Evolutionary conservation across 2,888 invertebrate species (phyloP).

Genomic region (Tetanocera ferruginea): DNA sequence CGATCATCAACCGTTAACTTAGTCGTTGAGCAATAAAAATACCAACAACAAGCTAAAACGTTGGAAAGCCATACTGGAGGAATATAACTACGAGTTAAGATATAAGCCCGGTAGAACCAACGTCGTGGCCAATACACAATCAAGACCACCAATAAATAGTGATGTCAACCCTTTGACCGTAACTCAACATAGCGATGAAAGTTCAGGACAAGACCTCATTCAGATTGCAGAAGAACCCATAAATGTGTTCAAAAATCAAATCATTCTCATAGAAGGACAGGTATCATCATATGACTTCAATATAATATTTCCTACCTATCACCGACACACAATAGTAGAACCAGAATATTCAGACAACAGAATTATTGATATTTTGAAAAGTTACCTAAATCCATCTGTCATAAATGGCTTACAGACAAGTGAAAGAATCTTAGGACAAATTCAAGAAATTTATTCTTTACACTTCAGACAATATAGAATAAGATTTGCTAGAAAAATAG

Average conservation of each 20-base stretch:
- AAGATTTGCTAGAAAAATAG: slow-evolving; percentile 11
- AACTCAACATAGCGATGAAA: slow-evolving; percentile 6
- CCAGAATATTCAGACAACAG: not conserved
- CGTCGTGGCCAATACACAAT: no score
- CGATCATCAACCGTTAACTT: slow-evolving; percentile 40
- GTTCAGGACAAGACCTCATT: slow-evolving; percentile 21
- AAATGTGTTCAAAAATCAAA: slow-evolving; percentile 33
- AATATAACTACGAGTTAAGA: no score
- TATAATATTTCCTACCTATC: not conserved
- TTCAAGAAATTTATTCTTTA: not conserved
- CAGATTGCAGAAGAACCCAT: slow-evolving; percentile 18
- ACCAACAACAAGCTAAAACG: slow-evolving; percentile 37
- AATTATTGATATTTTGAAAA: not conserved
- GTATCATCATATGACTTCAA: not conserved
- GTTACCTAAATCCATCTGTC: not conserved
- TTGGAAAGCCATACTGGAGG: slow-evolving; percentile 27
- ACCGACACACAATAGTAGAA: not conserved
- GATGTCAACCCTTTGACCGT: no score
- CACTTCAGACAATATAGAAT: not conserved
- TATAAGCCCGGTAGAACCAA: no score
- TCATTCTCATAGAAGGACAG: not conserved
- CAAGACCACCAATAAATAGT: no score
- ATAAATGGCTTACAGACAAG: not conserved
- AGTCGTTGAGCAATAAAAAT: slow-evolving; percentile 38
- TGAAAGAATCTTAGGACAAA: not conserved